Conservation (phyloP, 2,113 vertebrate genomes). For the Typhlomys cinereus region DNA sequence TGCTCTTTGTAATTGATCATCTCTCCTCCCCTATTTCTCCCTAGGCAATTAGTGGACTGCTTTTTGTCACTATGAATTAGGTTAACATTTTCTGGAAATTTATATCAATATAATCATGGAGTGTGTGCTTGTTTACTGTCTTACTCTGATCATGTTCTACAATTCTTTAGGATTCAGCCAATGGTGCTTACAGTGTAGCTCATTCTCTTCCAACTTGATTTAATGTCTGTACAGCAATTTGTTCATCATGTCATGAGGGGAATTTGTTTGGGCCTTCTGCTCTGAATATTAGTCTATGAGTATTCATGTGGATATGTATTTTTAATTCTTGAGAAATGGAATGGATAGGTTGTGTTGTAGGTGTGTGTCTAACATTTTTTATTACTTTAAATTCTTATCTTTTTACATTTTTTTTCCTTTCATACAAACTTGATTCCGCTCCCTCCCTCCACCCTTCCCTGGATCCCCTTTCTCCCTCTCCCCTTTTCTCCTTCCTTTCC, state of each 20-base stretch:
- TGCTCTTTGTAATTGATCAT: constrained; percentile 21
- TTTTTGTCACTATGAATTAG: constrained; percentile 59
- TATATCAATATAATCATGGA: constrained; percentile 30
- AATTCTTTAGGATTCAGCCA: constrained; percentile 38
- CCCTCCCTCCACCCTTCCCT: too few relatives aligned
- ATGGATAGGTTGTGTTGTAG: neutral
- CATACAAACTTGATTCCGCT: too few relatives aligned
- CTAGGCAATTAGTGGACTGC: constrained; percentile 48
- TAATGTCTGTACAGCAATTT: neutral
- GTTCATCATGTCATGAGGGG: neutral
- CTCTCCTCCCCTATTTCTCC: neutral
- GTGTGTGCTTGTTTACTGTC: neutral
- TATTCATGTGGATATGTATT: constrained; percentile 1
- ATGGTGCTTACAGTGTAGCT: constrained; percentile 12
- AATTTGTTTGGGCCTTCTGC: neutral
- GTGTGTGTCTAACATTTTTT: neutral
- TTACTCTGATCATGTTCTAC: constrained; percentile 29
- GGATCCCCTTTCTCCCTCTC: too few relatives aligned
- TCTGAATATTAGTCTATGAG: constrained; percentile 6
- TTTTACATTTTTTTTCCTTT: too few relatives aligned
- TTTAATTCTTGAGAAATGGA: constrained; percentile 13
- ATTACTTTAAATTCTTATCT: too few relatives aligned
- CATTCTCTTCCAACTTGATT: constrained; percentile 7
- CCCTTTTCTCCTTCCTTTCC: too few relatives aligned
- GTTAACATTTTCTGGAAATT: constrained; percentile 46